Conservation (phyloP, 2,888 invertebrate genomes). For the Drosophila diplacantha region DNA sequence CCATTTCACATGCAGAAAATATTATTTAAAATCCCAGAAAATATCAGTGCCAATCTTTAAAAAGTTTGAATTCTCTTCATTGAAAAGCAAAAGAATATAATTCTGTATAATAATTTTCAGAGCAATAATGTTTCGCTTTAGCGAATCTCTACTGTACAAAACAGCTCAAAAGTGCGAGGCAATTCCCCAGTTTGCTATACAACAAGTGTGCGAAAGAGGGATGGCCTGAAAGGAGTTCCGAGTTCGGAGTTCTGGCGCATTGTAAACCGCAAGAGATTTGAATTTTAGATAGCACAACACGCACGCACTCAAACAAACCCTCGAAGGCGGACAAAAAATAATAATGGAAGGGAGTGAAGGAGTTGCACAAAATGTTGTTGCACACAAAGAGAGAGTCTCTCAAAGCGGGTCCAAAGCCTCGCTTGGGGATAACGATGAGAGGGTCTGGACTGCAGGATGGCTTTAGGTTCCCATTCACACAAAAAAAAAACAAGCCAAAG, state of each 20-base stretch:
- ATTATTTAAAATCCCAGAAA: too few species aligned
- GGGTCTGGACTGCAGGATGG: conserved; percentile 11
- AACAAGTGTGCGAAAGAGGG: neutral
- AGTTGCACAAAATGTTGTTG: conserved; percentile 28
- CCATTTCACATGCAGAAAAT: too few species aligned
- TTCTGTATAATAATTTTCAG: neutral
- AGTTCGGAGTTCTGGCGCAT: conserved; percentile 36
- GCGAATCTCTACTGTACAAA: neutral
- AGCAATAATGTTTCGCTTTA: neutral
- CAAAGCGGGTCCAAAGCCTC: conserved; percentile 23
- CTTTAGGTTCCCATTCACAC: neutral
- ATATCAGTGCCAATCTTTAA: too few species aligned
- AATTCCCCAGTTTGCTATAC: conserved; percentile 7
- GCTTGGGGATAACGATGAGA: conserved; percentile 24
- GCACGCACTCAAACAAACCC: conserved; percentile 33
- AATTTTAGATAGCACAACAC: conserved; percentile 63
- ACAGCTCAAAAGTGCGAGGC: conserved; percentile 7
- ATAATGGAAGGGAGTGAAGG: conserved; percentile 13
- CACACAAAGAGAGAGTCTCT: conserved; percentile 24
- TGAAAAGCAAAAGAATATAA: too few species aligned
- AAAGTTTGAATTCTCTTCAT: too few species aligned
- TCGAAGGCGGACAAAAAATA: conserved; percentile 7
- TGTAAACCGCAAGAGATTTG: conserved; percentile 67
- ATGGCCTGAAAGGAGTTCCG: conserved; percentile 10
- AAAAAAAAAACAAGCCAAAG: neutral